A percentile compares a stretch with the other conserved stretches of the same genome.
These are phyloP conservation scores for Lucinisca nassula DNA, from an alignment of 2,888 invertebrate genomes.

Conservation along the genomic window DNA sequence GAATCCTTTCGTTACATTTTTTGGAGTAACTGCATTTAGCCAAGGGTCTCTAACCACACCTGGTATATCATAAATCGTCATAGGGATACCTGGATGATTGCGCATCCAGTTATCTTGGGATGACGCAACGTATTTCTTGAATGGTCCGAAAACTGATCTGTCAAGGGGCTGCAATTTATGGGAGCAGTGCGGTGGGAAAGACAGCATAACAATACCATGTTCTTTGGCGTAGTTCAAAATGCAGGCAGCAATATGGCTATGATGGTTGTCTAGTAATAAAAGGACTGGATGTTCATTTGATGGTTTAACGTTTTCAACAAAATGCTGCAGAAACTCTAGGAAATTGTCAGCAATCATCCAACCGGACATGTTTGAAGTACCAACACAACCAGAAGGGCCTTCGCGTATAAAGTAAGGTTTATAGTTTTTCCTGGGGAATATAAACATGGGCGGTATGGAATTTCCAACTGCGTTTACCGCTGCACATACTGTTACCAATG, in stretches of 20 bases:
- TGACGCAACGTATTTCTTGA: constrained; percentile 84
- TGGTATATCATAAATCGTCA: constrained; percentile 68
- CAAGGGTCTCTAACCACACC: too few relatives aligned
- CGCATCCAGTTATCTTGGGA: constrained; percentile 81
- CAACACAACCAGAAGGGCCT: constrained; percentile 38
- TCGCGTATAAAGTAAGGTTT: constrained; percentile 39
- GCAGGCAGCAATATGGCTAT: constrained; percentile 68
- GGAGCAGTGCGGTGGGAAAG: constrained; percentile 78
- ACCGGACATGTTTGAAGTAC: constrained; percentile 61
- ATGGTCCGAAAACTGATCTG: constrained; percentile 86
- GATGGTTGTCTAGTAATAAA: constrained; percentile 83
- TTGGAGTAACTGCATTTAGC: too few relatives aligned
- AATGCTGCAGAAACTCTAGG: constrained; percentile 77
- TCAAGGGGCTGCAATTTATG: constrained; percentile 88
- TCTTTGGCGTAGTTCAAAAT: constrained; percentile 82
- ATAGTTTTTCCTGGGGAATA: constrained; percentile 53
- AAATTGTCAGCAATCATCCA: constrained; percentile 82
- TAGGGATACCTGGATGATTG: constrained; percentile 81
- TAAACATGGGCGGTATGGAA: constrained; percentile 56
- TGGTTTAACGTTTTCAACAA: constrained; percentile 76
- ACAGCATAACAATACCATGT: constrained; percentile 86
- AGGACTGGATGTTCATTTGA: constrained; percentile 75
- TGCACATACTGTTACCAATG: constrained; percentile 39
- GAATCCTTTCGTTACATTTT: too few relatives aligned
- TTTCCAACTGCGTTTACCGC: constrained; percentile 58